These are phyloP conservation scores for Globia sparganii DNA, from an alignment of 2,888 invertebrate genomes.

Conservation along the genomic window DNA sequence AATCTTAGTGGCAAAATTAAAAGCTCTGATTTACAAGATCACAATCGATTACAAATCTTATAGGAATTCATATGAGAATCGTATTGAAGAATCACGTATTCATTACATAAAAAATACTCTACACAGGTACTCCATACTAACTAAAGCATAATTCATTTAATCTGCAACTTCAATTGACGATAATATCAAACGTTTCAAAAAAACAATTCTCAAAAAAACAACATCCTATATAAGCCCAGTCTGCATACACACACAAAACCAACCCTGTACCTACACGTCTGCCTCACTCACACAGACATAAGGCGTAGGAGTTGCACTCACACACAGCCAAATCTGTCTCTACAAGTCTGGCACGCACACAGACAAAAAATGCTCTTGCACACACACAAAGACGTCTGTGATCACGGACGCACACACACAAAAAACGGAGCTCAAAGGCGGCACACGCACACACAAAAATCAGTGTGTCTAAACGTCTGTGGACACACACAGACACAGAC, in stretches of 20 bases:
- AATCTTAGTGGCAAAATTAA: neutral
- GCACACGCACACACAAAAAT: slow-evolving; percentile 30
- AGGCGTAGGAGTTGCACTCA: slow-evolving; percentile 59
- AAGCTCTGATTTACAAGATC: neutral
- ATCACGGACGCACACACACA: slow-evolving; percentile 36
- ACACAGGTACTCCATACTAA: neutral
- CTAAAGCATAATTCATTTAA: neutral
- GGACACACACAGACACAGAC: slow-evolving; percentile 55
- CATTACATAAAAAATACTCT: neutral
- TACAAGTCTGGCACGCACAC: slow-evolving; percentile 68
- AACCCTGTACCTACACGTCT: slow-evolving; percentile 61
- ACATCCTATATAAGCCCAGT: slow-evolving; percentile 53
- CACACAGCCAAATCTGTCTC: slow-evolving; percentile 44
- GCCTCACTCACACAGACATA: slow-evolving; percentile 49
- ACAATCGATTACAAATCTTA: neutral
- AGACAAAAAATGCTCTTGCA: neutral
- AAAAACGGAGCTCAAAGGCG: slow-evolving; percentile 32
- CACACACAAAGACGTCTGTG: neutral
- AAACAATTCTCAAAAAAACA: neutral
- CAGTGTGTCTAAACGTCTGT: slow-evolving; percentile 45
- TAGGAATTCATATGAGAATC: neutral
- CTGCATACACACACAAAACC: slow-evolving; percentile 56
- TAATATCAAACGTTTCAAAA: slow-evolving; percentile 8
- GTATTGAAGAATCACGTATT: neutral
- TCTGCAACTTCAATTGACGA: neutral